Evolutionary conservation across 2,113 vertebrate species (phyloP).

Genomic region (Sorex araneus): DNA sequence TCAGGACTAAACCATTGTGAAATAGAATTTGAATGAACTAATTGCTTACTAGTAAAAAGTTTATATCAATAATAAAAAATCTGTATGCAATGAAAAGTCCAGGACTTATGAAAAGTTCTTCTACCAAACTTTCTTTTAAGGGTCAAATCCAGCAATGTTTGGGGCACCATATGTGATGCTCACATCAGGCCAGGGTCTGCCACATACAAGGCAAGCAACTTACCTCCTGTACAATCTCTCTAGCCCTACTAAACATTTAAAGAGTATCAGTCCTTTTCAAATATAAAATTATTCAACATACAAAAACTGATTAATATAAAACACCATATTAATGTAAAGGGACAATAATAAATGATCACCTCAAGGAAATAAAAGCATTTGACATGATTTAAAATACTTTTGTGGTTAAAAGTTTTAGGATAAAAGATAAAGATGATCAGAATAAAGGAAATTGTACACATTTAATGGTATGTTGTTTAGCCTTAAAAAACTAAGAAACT

Average conservation of each 20-base stretch:
- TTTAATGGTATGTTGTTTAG: neutral
- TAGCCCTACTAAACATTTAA: too few relatives aligned
- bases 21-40: too few relatives aligned
- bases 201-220: too few relatives aligned
- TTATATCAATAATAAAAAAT: too few relatives aligned
- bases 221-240: too few relatives aligned
- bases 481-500: slow-evolving; percentile 17
- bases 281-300: neutral
- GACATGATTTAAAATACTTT: neutral
- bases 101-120: neutral
- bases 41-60: neutral
- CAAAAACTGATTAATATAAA: neutral
- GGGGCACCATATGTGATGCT: too few relatives aligned
- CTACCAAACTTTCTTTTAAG: neutral
- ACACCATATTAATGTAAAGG: neutral
- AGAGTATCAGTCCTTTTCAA: neutral
- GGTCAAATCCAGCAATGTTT: too few relatives aligned
- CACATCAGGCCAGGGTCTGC: too few relatives aligned
- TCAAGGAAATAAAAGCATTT: neutral
- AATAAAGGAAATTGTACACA: neutral
- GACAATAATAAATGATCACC: neutral
- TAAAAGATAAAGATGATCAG: neutral
- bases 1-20: neutral
- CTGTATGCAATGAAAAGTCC: neutral
- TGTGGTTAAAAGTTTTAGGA: neutral